Base-by-base conservation (phyloP, 2,113 vertebrate species). In the Apeltes quadracus region DNA sequence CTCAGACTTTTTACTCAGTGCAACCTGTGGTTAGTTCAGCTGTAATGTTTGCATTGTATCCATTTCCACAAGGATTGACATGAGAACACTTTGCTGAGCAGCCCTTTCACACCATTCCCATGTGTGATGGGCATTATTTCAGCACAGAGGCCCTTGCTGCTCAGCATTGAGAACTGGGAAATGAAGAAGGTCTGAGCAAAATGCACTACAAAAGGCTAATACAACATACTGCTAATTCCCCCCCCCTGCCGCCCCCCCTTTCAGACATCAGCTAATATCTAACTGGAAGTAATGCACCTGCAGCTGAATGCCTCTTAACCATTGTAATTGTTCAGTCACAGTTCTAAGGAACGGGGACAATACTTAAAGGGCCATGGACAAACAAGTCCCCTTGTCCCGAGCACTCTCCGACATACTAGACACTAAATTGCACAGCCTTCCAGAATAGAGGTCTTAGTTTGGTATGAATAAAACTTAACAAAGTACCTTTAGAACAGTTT, bases 11-110 rank as follows among this genome's bases (percentile, higher is more conserved):
- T 96, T 95, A 96, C 95, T 96, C 95, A 95, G 95, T 95, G 95
- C 96, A 97, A 96, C 96, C 97, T 95, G 94, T 94, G 91, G 91
- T 94, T 96, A 95, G 96, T 99, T 97, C 96, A 97, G 96, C 97
- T 97, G 96, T 97, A 95, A 97, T 99, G 98, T 99, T 99, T 99
- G 97, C 96, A 98, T 99, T 99, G 97, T 99, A 98, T 98, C 97
- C 97, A 97, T 99, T 97, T 99, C 98, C 96, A 98, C 95, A 94
- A 96, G 97, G 95, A 95, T 94, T 95, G 95, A 97, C 96, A 97
- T 96, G 97, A 98, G 97, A 98, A 99, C 97, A 98, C 97, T 98
- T 97, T 95, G 95, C 96, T 96, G 95, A 98, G 96, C 95, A 95
- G 95, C 94, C 96, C 97, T 98, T 98, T 99, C 96, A 97, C 96